Conservation (phyloP, 2,888 invertebrate genomes). For the Noctua janthe region DNA sequence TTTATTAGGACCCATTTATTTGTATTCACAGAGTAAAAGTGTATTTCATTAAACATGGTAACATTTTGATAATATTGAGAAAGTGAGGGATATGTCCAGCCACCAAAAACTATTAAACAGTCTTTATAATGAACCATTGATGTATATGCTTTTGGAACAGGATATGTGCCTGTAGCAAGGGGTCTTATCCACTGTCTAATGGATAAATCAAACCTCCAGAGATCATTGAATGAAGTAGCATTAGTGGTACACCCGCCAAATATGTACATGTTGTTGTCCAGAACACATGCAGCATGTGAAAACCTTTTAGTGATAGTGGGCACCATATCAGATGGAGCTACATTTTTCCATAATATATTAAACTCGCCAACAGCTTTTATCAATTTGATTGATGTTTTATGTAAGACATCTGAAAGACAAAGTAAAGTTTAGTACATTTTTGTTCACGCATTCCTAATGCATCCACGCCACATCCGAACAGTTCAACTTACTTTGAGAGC, state of each 20-base stretch:
- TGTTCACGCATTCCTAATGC: slow-evolving; percentile 3
- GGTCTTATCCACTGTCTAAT: slow-evolving; percentile 96
- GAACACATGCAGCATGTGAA: slow-evolving; percentile 96
- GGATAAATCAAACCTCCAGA: slow-evolving; percentile 98
- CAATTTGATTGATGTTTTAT: slow-evolving; percentile 93
- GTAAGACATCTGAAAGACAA: slow-evolving; percentile 93
- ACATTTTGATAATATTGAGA: slow-evolving; percentile 96
- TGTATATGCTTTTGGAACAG: slow-evolving; percentile 98
- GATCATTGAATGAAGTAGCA: slow-evolving; percentile 98
- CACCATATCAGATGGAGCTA: slow-evolving; percentile 90
- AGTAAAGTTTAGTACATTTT: slow-evolving; percentile 13
- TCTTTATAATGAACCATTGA: slow-evolving; percentile 97
- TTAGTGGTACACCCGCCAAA: slow-evolving; percentile 99
- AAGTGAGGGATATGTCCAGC: slow-evolving; percentile 98
- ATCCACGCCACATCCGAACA: not conserved
- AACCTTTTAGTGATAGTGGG: slow-evolving; percentile 97
- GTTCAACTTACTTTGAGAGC: slow-evolving; percentile 94
- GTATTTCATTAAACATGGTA: slow-evolving; percentile 97
- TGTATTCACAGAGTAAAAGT: slow-evolving; percentile 94
- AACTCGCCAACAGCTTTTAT: slow-evolving; percentile 94
- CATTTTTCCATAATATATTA: slow-evolving; percentile 93
- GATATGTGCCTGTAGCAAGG: slow-evolving; percentile 95
- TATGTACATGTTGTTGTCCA: slow-evolving; percentile 97
- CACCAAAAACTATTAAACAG: slow-evolving; percentile 96
- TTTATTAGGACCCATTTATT: slow-evolving; percentile 95